Evolutionary conservation across 2,797 vertebrate genomes (phyloP), one percentile per base, ranked within the genome.

Genomic region (Catostomus latipinnis): DNA sequence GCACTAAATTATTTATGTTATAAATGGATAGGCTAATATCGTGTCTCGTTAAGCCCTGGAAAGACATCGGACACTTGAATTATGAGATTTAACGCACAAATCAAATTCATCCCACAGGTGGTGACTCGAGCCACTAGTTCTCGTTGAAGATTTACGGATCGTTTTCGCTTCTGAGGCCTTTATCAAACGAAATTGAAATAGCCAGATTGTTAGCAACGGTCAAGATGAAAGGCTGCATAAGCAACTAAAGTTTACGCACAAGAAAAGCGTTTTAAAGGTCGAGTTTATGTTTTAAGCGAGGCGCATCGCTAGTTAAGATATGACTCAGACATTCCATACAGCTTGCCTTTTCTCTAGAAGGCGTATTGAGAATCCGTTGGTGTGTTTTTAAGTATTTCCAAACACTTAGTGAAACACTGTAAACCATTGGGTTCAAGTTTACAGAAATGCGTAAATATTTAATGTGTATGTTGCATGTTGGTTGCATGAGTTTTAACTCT

Each of bases 21-120:
- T 22, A 63, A 63, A 43, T 12, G 43, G 1, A 13, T 22, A 11
- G 34, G n/a, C 8, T 18, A 5, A 62, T 74, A 8, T 49, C 22
- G 49, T 1, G 16, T 6, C 11, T 48, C 14, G 70, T 50, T 46
- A 60, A 6, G 6, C 10, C 18, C 9, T 18, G 60, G 34, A 43
- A 11, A 46, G 10, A 43, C 11, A 18, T 6, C 69, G 69, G 18
- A 0, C 50, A 61, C 34, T 46, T 8, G 7, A n/a, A 34, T 49
- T 8, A 50, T 6, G 11, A 34, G 63, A 60, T 9, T 60, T 14
- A 5, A 45, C 52, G 43, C 74, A 34, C 63, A 49, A 49, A 67
- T 46, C 50, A 57, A 5, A 6, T 0, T 16, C 76, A 71, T 71
- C 74, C 83, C 66, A 85, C 83, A 85, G 83, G 83, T 85, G 83